Base-by-base conservation (phyloP, 2,888 invertebrate species). In the Meganola albula region DNA sequence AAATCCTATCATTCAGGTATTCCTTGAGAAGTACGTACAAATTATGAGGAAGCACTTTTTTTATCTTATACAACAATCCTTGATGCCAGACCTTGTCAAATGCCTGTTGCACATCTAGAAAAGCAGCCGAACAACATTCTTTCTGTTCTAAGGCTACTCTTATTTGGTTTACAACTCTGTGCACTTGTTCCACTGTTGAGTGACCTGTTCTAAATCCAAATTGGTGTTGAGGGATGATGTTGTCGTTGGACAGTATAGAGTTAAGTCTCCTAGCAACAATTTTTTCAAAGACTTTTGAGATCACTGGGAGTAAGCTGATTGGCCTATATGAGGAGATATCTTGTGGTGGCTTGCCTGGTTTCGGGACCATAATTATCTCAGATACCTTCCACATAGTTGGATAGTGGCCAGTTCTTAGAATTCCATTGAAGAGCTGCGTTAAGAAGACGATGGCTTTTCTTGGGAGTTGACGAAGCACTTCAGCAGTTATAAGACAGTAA, bases 81-180 rank as follows among this genome's bases (percentile, higher is more conserved):
- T 12, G 26, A 40, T 20, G 20, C 20, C 20, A 20, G 7, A 20
- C 20, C 3, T 7, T 5, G 20, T 20, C 20, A 20, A 20, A 2
- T 32, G 40, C 9, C 30, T 44, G 2, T 25, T n/a, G 6, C 4
- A 12, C 16, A 14, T 27, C n/a, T 9, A 8, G 4, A 10, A 14
- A 20, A 2, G 20, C 20, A 2, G 20, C 20, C 7, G 20, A 3
- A 20, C 20, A 7, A 20, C n/a, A 20, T 20, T 20, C n/a, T 2
- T 20, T 20, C n/a, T 20, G 20, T 2, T 20, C 8, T 16, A 16
- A 16, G 4, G 6, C 4, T 5, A 16, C 4, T 16, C 4, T 16
- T 16, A 20, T 7, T n/a, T 20, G 7, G 7, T 20, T n/a, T 20
- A n/a, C 6, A 5, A 20, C 8, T 20, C 20, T 20, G 8, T 20